A percentile compares a stretch with the other conserved stretches of the same genome.
Evolutionary conservation across 1,140 invertebrate genomes (phyloP).

Genomic region (Penaeus japonicus): DNA sequence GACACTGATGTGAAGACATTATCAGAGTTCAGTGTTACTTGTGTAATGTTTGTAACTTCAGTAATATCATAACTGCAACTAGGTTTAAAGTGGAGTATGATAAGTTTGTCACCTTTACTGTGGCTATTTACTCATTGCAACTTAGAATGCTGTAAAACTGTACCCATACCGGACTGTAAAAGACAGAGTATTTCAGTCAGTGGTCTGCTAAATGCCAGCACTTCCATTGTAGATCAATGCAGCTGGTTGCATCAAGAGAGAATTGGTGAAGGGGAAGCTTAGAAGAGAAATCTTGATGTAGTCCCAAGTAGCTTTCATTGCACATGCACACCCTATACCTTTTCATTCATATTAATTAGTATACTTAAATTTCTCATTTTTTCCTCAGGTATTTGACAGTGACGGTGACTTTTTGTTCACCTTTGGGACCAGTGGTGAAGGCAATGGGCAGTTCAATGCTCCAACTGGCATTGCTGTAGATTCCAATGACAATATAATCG

Average conservation of each 20-base stretch:
- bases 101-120: no score
- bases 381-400: slow-evolving; percentile 65
- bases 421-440: slow-evolving; percentile 69
- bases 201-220: no score
- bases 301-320: not conserved
- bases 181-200: no score
- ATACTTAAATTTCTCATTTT: not conserved
- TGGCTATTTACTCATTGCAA: no score
- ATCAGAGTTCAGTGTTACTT: not conserved
- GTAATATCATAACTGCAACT: not conserved
- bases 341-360: not conserved
- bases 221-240: no score
- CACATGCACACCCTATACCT: not conserved
- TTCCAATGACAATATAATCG: slow-evolving; percentile 68
- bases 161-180: no score
- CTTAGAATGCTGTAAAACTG: no score
- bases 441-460: slow-evolving; percentile 71
- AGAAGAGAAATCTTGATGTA: not conserved
- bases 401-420: slow-evolving; percentile 69
- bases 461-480: slow-evolving; percentile 70
- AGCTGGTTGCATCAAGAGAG: no score
- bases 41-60: not conserved
- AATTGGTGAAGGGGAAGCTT: no score
- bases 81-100: not conserved
- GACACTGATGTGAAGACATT: no score